A percentile compares a stretch with the other conserved stretches of the same genome.
phyloP scores from a whole-genome alignment of 2,113 vertebrate species.

The Cephalopterus ornatus region DNA sequence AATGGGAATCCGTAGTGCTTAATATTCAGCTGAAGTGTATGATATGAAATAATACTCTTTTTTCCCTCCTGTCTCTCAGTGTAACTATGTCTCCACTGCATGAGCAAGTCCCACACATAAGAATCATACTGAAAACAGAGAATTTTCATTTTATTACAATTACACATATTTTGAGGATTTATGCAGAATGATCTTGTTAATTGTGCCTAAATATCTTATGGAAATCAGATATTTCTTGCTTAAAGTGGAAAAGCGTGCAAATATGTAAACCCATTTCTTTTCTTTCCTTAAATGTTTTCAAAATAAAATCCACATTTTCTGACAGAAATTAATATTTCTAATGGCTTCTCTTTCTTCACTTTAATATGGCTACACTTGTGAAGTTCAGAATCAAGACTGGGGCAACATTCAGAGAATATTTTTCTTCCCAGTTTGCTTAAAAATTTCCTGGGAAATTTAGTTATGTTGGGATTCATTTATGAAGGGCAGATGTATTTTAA shows the following conservation, averaged over 20 bases:
- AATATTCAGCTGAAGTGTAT: neutral
- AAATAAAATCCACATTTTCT: neutral
- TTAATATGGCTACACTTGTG: neutral
- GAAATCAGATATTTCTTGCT: neutral
- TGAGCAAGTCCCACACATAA: neutral
- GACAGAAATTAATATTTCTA: neutral
- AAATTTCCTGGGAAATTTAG: neutral
- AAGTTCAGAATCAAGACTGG: neutral
- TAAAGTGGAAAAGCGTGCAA: neutral
- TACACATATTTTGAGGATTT: neutral
- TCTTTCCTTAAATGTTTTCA: neutral
- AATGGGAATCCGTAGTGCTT: neutral
- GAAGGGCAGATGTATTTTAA: neutral
- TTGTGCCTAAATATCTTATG: neutral
- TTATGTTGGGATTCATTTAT: neutral
- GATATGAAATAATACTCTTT: neutral
- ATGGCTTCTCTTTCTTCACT: neutral
- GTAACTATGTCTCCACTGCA: neutral
- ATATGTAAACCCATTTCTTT: rapidly evolving
- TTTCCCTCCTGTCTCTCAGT: neutral
- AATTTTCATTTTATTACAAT: neutral
- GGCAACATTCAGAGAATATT: neutral
- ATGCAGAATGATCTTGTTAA: neutral
- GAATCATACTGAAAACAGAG: neutral
- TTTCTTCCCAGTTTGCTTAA: neutral